Percentiles rank a stretch among this genome's conserved stretches.
phyloP scores from a whole-genome alignment of 2,888 invertebrate genomes.

The Dromius quadrimaculatus region DNA sequence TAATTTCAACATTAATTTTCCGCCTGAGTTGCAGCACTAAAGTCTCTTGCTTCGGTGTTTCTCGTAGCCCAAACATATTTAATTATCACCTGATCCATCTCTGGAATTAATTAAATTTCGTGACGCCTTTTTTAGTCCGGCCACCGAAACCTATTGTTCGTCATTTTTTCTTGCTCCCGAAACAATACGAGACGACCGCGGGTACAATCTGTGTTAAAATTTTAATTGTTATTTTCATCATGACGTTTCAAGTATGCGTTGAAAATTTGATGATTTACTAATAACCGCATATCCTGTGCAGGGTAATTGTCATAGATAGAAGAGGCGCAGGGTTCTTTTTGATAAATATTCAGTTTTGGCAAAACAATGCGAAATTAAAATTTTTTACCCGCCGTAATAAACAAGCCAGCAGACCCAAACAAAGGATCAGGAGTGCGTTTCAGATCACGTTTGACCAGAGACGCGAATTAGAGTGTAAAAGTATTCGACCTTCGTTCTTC shows the following conservation, averaged over 20 bases:
- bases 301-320: too few relatives aligned
- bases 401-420: conserved; percentile 16
- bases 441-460: conserved; percentile 45
- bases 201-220: conserved; percentile 50
- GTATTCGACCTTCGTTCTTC: conserved; percentile 53
- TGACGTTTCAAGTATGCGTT: conserved; percentile 61
- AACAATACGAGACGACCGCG: conserved; percentile 8
- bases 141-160: conserved; percentile 49
- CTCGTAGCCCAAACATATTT: conserved; percentile 31
- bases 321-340: background rate
- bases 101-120: conserved; percentile 49
- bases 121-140: conserved; percentile 44
- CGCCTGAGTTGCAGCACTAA: background rate
- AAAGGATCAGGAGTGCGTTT: conserved; percentile 21
- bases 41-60: background rate
- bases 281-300: conserved; percentile 65
- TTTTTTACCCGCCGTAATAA: conserved; percentile 2
- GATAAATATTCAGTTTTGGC: background rate
- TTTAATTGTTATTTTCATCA: conserved; percentile 51
- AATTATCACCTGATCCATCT: conserved; percentile 52
- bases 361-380: background rate
- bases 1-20: conserved; percentile 39
- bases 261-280: conserved; percentile 65
- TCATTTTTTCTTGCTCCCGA: conserved; percentile 37
- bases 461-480: conserved; percentile 54